Conservation (phyloP, 2,113 vertebrate genomes). For the Narcine bancroftii region DNA sequence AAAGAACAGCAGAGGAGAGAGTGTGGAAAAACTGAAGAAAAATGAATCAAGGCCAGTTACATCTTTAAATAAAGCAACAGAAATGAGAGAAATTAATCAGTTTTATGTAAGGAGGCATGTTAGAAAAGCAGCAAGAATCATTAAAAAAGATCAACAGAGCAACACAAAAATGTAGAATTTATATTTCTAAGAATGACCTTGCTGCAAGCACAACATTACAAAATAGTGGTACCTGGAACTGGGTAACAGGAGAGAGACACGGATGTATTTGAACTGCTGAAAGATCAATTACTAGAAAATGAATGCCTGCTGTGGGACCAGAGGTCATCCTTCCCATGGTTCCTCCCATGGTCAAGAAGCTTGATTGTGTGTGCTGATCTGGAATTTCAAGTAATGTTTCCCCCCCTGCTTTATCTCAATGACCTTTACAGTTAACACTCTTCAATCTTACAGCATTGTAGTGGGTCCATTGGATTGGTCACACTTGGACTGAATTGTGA, state of each 20-base stretch:
- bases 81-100: neutral
- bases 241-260: neutral
- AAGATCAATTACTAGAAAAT: neutral
- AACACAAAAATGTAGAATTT: neutral
- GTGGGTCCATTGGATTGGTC: too few species aligned
- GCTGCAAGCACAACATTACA: neutral
- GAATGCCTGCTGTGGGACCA: neutral
- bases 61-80: neutral
- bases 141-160: neutral
- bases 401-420: too few species aligned
- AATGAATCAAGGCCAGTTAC: neutral
- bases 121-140: neutral
- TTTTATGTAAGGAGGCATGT: neutral
- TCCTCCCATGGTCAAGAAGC: too few species aligned
- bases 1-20: neutral
- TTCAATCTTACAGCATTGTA: too few species aligned
- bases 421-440: too few species aligned
- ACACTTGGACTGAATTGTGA: too few species aligned
- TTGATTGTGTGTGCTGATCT: too few species aligned
- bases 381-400: too few species aligned
- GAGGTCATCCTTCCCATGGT: neutral
- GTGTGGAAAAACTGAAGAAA: neutral
- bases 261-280: too few species aligned
- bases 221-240: neutral
- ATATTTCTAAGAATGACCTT: neutral